Percentiles rank a stretch among this genome's conserved stretches.
phyloP scores from a whole-genome alignment of 2,797 vertebrate species.

The Oceanodroma leucorhoa region DNA sequence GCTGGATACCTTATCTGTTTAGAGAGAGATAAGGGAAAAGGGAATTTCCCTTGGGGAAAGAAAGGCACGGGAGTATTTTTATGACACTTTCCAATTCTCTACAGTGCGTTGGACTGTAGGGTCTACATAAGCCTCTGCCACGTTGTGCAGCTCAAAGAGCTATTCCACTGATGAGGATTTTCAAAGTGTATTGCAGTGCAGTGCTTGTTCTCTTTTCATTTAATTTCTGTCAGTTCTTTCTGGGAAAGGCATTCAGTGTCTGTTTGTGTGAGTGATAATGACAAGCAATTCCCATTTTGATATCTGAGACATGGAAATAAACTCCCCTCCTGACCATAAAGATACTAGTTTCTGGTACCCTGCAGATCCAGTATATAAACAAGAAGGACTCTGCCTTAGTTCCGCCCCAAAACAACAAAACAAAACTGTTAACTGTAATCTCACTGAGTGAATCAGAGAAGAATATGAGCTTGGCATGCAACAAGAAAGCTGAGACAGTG shows the following conservation, averaged over 20 bases:
- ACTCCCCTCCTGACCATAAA: not conserved
- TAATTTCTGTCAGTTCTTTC: not conserved
- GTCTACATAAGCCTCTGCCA: not conserved
- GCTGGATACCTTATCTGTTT: not conserved
- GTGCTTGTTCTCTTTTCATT: not conserved
- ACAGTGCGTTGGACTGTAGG: not conserved
- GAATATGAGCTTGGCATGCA: conserved; percentile 12
- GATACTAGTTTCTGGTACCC: not conserved
- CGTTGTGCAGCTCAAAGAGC: not conserved
- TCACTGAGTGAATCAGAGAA: conserved; percentile 4
- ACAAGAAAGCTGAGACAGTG: conserved; percentile 6
- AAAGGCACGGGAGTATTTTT: not conserved
- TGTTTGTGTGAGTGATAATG: not conserved
- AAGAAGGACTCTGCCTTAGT: not conserved
- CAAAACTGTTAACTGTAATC: conserved; percentile 18
- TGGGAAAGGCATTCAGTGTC: not conserved
- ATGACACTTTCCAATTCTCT: not conserved
- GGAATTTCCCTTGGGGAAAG: not conserved
- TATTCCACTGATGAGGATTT: not conserved
- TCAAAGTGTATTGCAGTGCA: not conserved
- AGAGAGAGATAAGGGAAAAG: not conserved
- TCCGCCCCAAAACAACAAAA: not conserved
- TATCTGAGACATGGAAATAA: not conserved
- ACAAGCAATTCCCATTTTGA: conserved; percentile 11
- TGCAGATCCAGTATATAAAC: not conserved